phyloP scores from a whole-genome alignment of 2,113 vertebrate genomes.

The Chloebia gouldiae region DNA sequence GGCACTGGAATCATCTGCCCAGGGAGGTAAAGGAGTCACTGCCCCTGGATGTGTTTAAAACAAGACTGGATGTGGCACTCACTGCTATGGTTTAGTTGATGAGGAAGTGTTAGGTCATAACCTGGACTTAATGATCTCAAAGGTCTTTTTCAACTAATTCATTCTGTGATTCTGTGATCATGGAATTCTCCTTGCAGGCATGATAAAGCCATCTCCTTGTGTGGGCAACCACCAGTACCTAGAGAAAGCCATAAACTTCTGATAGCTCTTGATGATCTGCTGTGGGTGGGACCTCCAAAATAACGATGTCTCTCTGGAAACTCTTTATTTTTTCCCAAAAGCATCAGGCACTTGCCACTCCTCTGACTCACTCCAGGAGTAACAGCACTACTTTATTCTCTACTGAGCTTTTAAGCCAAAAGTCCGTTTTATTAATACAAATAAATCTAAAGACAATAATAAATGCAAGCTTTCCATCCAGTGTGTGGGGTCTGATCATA shows the following conservation, averaged over 20 bases:
- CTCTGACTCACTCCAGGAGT: neutral
- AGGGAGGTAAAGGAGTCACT: neutral
- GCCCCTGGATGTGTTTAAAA: no score
- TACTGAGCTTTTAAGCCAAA: neutral
- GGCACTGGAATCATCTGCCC: neutral
- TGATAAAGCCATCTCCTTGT: neutral
- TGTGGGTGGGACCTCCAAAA: neutral
- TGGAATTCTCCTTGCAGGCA: neutral
- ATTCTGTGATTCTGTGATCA: neutral
- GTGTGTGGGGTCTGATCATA: fast-evolving
- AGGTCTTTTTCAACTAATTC: neutral
- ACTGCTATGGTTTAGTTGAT: neutral
- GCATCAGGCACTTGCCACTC: neutral
- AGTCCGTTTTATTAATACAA: neutral
- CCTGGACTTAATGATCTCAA: neutral
- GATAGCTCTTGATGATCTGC: neutral
- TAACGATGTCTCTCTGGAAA: neutral
- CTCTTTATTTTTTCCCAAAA: neutral
- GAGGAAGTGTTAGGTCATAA: neutral
- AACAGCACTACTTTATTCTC: neutral
- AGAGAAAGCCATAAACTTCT: neutral
- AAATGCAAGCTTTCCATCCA: neutral
- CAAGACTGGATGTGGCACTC: neutral
- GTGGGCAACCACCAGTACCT: neutral
- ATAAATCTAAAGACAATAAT: neutral